phyloP scores from a whole-genome alignment of 2,888 invertebrate species.

The Caenorhabditis doughertyi region DNA sequence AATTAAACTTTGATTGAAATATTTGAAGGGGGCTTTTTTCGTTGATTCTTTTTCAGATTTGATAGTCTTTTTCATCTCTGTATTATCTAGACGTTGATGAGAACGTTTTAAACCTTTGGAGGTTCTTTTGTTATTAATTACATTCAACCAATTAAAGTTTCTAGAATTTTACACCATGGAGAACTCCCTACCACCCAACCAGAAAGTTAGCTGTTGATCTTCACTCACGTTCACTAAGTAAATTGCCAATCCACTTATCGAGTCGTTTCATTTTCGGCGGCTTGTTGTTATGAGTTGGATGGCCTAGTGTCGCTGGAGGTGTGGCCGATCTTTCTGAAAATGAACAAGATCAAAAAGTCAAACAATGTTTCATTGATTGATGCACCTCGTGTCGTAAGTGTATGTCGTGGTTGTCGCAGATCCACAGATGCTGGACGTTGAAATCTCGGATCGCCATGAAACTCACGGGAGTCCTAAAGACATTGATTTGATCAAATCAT shows the following conservation, averaged over 20 bases:
- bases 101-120: no score
- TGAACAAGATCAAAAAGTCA: not conserved
- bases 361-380: no score
- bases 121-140: no score
- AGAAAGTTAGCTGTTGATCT: slow-evolving; percentile 13
- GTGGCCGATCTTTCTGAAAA: slow-evolving; percentile 58
- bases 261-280: slow-evolving; percentile 57
- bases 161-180: not conserved
- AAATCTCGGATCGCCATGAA: slow-evolving; percentile 62
- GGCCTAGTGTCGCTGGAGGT: slow-evolving; percentile 44
- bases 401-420: slow-evolving; percentile 31
- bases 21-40: not conserved
- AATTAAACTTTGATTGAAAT: slow-evolving; percentile 10
- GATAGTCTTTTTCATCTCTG: no score
- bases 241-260: slow-evolving; percentile 68
- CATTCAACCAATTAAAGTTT: no score
- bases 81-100: no score
- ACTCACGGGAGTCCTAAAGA: slow-evolving; percentile 60
- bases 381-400: slow-evolving; percentile 28
- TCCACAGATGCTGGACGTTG: slow-evolving; percentile 44
- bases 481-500: no score
- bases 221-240: slow-evolving; percentile 60
- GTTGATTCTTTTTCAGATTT: not conserved
- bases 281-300: slow-evolving; percentile 24
- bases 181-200: not conserved